A percentile compares a stretch with the other conserved stretches of the same genome.
Conservation (phyloP, 2,888 invertebrate genomes). For the Diaperis boleti region DNA sequence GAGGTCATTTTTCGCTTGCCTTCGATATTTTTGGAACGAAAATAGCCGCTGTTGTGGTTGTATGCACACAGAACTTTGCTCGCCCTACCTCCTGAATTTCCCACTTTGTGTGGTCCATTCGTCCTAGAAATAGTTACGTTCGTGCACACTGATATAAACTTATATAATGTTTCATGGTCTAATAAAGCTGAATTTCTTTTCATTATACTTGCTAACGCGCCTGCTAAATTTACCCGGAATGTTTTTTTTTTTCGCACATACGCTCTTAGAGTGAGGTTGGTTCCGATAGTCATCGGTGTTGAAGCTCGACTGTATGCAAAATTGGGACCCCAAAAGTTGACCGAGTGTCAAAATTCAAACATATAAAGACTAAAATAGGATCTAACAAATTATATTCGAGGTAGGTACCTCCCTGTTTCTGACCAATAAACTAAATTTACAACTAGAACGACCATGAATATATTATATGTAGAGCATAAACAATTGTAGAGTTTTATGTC, state of each 20-base stretch:
- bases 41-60: slow-evolving; percentile 33
- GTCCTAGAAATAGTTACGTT: slow-evolving; percentile 44
- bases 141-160: slow-evolving; percentile 45
- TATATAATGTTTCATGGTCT: slow-evolving; percentile 45
- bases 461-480: no score
- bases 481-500: no score
- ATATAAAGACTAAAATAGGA: no score
- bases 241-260: slow-evolving; percentile 7
- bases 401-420: no score
- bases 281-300: no score
- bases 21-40: slow-evolving; percentile 37
- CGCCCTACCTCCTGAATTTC: slow-evolving; percentile 41
- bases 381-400: no score
- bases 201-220: slow-evolving; percentile 27
- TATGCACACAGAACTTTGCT: slow-evolving; percentile 36
- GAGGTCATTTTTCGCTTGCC: slow-evolving; percentile 24
- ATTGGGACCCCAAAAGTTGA: no score
- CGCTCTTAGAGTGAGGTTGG: no score
- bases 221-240: slow-evolving; percentile 31
- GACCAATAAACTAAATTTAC: no score
- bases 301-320: no score
- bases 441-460: no score
- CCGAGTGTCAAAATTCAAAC: no score
- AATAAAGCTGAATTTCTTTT: slow-evolving; percentile 42
- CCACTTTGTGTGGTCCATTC: slow-evolving; percentile 44